phyloP scores from a whole-genome alignment of 1,140 invertebrate genomes.

The Drosophila micromelanica region DNA sequence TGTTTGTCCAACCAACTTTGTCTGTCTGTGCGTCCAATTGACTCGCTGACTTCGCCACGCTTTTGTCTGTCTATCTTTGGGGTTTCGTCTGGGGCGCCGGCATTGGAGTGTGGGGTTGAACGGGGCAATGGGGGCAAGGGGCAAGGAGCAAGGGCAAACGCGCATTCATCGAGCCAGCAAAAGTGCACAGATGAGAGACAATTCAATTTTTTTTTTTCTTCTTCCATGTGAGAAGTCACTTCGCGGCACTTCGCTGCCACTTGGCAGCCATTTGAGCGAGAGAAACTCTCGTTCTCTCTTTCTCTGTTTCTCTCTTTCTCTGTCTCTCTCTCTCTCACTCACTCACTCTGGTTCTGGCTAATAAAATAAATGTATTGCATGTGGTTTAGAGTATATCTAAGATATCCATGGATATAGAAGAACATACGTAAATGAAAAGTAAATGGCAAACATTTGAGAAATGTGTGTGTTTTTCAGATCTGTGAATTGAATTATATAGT shows the following conservation, averaged over 20 bases:
- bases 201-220: slow-evolving; percentile 55
- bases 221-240: slow-evolving; percentile 45
- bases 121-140: neutral
- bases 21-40: slow-evolving; percentile 21
- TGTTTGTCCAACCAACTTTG: slow-evolving; percentile 35
- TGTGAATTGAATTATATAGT: slow-evolving; percentile 3
- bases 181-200: slow-evolving; percentile 39
- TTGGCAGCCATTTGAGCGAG: slow-evolving; percentile 20
- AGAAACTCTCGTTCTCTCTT: neutral
- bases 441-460: slow-evolving; percentile 6
- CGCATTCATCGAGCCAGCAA: slow-evolving; percentile 16
- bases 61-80: slow-evolving; percentile 31
- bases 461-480: neutral
- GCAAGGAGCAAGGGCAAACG: slow-evolving; percentile 1
- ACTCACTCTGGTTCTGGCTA: neutral
- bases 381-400: slow-evolving; percentile 19
- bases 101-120: neutral
- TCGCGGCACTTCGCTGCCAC: slow-evolving; percentile 44
- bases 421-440: neutral
- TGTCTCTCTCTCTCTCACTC: too few relatives aligned
- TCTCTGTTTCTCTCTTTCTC: too few relatives aligned
- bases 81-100: neutral
- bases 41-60: slow-evolving; percentile 18
- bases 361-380: slow-evolving; percentile 32
- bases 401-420: neutral